Evolutionary conservation across 2,797 vertebrate species (phyloP).

Genomic region (Coilia nasus): DNA sequence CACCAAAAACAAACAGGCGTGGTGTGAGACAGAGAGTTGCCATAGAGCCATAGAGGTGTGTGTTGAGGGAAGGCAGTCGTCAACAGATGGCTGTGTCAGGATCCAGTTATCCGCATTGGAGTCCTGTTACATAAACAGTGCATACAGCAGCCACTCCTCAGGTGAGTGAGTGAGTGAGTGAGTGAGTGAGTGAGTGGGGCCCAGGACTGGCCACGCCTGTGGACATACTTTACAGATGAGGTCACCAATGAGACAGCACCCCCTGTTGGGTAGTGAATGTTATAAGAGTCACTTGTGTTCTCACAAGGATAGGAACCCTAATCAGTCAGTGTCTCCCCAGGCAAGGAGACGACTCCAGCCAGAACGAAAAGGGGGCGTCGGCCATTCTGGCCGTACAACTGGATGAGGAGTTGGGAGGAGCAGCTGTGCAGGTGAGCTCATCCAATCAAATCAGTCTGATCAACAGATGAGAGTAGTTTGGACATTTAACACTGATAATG

Average conservation of each 20-base stretch:
- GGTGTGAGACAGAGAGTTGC: neutral
- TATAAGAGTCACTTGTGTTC: neutral
- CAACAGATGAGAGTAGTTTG: neutral
- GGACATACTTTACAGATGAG: neutral
- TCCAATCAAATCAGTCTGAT: neutral
- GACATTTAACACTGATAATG: neutral
- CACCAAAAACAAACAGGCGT: neutral
- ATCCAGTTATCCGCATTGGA: neutral
- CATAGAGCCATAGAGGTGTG: neutral
- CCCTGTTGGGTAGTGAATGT: too few relatives aligned
- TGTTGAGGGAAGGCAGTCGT: neutral
- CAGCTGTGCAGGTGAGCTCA: constrained; percentile 65
- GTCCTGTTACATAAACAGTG: neutral
- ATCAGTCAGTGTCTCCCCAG: constrained; percentile 46
- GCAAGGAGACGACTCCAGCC: constrained; percentile 70
- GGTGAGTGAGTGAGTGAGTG: neutral
- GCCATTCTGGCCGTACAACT: constrained; percentile 63
- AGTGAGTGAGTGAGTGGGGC: neutral
- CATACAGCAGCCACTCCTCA: neutral
- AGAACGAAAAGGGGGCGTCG: constrained; percentile 62
- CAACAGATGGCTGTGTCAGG: neutral
- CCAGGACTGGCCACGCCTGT: neutral
- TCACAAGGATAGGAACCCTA: neutral
- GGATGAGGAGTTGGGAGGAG: constrained; percentile 64
- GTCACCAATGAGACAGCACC: neutral